phyloP scores from a whole-genome alignment of 2,888 invertebrate species.

The Tiphia femorata region DNA sequence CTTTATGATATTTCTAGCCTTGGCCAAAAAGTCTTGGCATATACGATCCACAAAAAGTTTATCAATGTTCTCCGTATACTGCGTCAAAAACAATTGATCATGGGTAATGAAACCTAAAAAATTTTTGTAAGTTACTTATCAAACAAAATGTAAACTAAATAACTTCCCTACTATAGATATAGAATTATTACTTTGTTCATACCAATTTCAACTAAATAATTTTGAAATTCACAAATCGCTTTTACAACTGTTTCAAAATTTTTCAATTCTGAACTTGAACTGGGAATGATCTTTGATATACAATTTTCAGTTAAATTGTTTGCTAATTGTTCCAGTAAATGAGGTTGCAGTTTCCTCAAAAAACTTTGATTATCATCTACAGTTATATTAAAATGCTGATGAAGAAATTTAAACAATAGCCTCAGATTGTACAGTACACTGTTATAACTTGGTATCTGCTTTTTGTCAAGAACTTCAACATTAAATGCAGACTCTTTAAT shows the following conservation, averaged over 20 bases:
- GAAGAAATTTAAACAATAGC: constrained; percentile 73
- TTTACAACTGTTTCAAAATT: constrained; percentile 75
- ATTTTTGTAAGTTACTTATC: too few relatives aligned
- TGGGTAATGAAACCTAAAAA: constrained; percentile 72
- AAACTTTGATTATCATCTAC: constrained; percentile 69
- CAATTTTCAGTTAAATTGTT: constrained; percentile 80
- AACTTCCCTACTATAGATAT: too few relatives aligned
- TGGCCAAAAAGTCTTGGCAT: constrained; percentile 78
- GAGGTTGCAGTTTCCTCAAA: constrained; percentile 71
- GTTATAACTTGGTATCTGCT: constrained; percentile 69
- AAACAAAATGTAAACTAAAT: too few relatives aligned
- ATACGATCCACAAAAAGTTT: constrained; percentile 82
- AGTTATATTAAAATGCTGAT: constrained; percentile 71
- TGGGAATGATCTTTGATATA: constrained; percentile 82
- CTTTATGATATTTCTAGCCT: constrained; percentile 80
- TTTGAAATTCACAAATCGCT: constrained; percentile 78
- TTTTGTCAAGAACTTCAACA: constrained; percentile 65
- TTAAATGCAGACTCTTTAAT: constrained; percentile 66
- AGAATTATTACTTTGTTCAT: constrained; percentile 18
- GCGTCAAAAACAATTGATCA: constrained; percentile 73
- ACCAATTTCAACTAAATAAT: constrained; percentile 72
- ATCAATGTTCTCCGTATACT: constrained; percentile 82
- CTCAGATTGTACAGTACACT: constrained; percentile 74
- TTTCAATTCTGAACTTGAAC: constrained; percentile 78
- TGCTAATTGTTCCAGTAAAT: constrained; percentile 74